A percentile compares a stretch with the other conserved stretches of the same genome.
These are phyloP conservation scores for Tetragnatha versicolor DNA, from an alignment of 1,140 invertebrate species.

Conservation along the genomic window DNA sequence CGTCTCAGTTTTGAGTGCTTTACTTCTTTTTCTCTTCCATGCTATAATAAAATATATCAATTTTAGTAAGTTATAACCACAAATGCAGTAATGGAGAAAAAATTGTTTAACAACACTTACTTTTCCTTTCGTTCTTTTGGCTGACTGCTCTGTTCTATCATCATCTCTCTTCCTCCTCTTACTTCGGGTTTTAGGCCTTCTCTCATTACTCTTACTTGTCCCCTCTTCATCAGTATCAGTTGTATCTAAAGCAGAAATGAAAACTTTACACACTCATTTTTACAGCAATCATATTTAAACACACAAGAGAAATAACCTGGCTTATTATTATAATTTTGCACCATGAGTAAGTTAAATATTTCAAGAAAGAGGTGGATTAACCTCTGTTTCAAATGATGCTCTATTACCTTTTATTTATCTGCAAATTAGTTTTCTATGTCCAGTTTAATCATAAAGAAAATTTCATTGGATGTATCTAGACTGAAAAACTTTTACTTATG, in stretches of 20 bases:
- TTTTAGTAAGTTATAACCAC: neutral
- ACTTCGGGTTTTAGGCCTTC: conserved; percentile 33
- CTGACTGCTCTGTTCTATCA: neutral
- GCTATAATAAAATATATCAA: conserved; percentile 8
- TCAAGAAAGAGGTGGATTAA: too few species aligned
- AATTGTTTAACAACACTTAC: neutral
- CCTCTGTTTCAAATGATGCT: too few species aligned
- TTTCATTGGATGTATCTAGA: too few species aligned
- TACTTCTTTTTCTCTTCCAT: conserved; percentile 36
- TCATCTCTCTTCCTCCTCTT: conserved; percentile 40
- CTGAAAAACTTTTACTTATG: too few species aligned
- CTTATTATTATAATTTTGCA: too few species aligned
- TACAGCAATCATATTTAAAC: too few species aligned
- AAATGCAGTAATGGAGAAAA: neutral
- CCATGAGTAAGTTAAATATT: too few species aligned
- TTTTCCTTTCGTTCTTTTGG: neutral
- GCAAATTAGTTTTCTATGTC: too few species aligned
- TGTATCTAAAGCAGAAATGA: conserved; percentile 8
- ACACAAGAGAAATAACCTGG: too few species aligned
- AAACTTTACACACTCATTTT: neutral
- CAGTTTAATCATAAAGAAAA: too few species aligned
- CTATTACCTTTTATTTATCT: too few species aligned
- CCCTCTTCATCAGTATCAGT: conserved; percentile 46
- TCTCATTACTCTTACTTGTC: conserved; percentile 8
- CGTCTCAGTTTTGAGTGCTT: conserved; percentile 39